phyloP scores from a whole-genome alignment of 2,113 vertebrate species.

The Halichoeres trimaculatus region DNA sequence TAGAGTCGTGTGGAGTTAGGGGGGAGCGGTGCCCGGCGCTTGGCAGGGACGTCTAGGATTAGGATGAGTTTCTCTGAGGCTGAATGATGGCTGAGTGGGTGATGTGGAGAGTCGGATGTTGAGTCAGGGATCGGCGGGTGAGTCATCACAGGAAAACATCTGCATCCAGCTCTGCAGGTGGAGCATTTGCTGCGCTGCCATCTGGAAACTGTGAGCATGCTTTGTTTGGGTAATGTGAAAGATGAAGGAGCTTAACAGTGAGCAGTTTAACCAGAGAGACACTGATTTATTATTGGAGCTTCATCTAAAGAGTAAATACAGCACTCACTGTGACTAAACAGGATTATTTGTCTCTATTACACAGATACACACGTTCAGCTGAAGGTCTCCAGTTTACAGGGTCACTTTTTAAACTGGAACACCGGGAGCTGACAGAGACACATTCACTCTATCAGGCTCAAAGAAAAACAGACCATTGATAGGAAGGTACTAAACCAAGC shows the following conservation, averaged over 20 bases:
- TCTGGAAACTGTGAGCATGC: neutral
- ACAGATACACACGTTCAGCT: too few relatives aligned
- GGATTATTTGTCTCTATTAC: too few relatives aligned
- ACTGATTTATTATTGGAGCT: too few relatives aligned
- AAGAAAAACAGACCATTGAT: too few relatives aligned
- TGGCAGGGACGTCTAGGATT: conserved; percentile 85
- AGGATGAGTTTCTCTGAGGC: conserved; percentile 81
- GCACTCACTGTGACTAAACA: too few relatives aligned
- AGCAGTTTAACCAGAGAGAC: too few relatives aligned
- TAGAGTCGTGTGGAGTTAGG: conserved; percentile 23
- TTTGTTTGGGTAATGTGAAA: neutral
- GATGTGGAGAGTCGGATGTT: conserved; percentile 30
- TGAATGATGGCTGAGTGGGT: conserved; percentile 42
- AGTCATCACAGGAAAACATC: conserved; percentile 4
- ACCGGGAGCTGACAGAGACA: too few relatives aligned
- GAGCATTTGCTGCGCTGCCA: neutral
- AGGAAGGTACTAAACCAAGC: too few relatives aligned
- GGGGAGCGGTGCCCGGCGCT: conserved; percentile 65
- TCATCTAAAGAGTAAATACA: too few relatives aligned
- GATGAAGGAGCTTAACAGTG: neutral
- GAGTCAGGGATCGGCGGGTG: conserved; percentile 24
- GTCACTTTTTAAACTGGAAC: too few relatives aligned
- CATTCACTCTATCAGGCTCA: too few relatives aligned
- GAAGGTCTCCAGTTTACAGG: too few relatives aligned
- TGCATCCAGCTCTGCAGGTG: conserved; percentile 1